Percentiles rank a stretch among this genome's conserved stretches.
Conservation (phyloP, 2,888 invertebrate genomes). For the Agrenia bidenticulata region DNA sequence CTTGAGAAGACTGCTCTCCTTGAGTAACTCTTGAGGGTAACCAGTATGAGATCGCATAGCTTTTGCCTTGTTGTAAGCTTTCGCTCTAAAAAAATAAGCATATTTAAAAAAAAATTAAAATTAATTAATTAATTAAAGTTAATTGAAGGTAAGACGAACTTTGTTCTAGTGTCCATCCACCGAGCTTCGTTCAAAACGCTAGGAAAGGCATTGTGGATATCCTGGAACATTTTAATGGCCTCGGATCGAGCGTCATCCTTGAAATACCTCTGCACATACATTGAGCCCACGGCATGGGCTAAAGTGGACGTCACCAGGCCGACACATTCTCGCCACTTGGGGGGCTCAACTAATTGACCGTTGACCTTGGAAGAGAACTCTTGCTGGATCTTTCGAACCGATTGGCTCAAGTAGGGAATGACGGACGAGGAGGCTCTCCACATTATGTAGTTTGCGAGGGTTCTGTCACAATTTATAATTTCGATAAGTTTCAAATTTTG, state of each 20-base stretch:
- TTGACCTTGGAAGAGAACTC: constrained; percentile 52
- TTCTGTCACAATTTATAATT: constrained; percentile 13
- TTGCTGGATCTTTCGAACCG: constrained; percentile 51
- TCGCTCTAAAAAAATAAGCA: constrained; percentile 28
- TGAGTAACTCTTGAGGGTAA: constrained; percentile 56
- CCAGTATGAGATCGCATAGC: constrained; percentile 57
- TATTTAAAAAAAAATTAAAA: constrained; percentile 26
- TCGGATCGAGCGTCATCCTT: constrained; percentile 53
- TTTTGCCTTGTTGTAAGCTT: constrained; percentile 54
- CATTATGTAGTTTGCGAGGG: constrained; percentile 58
- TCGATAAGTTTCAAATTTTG: neutral
- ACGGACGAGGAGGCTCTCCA: constrained; percentile 56
- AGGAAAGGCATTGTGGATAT: constrained; percentile 56
- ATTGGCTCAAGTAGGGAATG: constrained; percentile 54
- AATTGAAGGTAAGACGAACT: constrained; percentile 47
- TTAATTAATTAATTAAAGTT: constrained; percentile 52
- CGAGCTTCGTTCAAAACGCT: constrained; percentile 55
- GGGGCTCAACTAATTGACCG: constrained; percentile 47
- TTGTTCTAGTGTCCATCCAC: constrained; percentile 58
- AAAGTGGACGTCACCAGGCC: constrained; percentile 26
- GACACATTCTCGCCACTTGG: constrained; percentile 38
- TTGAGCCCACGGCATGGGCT: constrained; percentile 50
- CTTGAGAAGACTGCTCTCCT: constrained; percentile 54
- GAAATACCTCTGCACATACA: constrained; percentile 55
- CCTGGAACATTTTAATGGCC: constrained; percentile 54